These are phyloP conservation scores for Apodemus agrarius DNA, from an alignment of 2,797 vertebrate species.

Conservation along the genomic window DNA sequence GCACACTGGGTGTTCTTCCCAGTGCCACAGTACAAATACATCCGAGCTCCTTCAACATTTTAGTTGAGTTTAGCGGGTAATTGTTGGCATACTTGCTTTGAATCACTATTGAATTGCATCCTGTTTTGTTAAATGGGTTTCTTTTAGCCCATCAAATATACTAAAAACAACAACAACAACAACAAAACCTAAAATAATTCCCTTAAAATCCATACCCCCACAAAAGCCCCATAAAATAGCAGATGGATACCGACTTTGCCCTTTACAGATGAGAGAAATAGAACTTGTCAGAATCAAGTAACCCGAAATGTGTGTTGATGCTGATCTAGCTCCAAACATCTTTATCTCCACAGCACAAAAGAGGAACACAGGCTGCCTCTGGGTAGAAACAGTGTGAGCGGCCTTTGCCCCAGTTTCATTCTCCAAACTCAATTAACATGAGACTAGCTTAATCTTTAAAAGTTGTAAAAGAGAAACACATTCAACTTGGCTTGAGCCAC, in stretches of 20 bases:
- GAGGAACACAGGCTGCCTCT: background rate
- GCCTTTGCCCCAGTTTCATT: background rate
- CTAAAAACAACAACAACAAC: background rate
- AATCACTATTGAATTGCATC: constrained; percentile 26
- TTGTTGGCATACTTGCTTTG: background rate
- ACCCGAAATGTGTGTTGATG: background rate
- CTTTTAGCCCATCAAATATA: constrained; percentile 38
- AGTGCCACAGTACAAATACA: background rate
- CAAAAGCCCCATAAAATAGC: background rate
- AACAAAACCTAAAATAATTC: background rate
- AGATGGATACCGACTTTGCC: background rate
- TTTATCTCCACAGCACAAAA: background rate
- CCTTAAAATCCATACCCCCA: background rate
- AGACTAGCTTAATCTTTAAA: background rate
- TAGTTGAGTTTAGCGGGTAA: background rate
- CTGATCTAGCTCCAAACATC: background rate
- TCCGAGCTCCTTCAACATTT: background rate
- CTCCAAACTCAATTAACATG: constrained; percentile 15
- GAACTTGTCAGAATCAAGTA: background rate
- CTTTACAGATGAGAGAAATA: constrained; percentile 22
- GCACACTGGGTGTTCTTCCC: background rate
- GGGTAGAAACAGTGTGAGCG: background rate
- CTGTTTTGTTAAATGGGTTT: constrained; percentile 38
- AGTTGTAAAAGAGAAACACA: constrained; percentile 12
- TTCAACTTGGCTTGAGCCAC: background rate